A percentile compares a stretch with the other conserved stretches of the same genome.
phyloP scores from a whole-genome alignment of 1,140 invertebrate species.

The Papilio polyxenes region DNA sequence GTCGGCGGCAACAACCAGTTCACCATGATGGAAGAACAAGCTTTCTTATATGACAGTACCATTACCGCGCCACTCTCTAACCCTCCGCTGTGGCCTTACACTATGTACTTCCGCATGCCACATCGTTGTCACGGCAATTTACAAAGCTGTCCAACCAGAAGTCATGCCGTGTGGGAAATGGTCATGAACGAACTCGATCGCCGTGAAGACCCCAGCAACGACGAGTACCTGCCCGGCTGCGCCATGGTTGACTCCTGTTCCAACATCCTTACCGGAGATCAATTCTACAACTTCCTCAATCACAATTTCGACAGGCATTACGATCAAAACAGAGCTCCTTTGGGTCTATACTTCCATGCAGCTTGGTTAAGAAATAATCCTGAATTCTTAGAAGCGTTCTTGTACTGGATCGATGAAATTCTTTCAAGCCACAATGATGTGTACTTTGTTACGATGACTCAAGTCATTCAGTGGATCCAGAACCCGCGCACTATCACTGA shows the following conservation, averaged over 20 bases:
- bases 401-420: conserved; percentile 97
- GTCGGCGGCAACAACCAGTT: conserved; percentile 98
- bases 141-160: conserved; percentile 95
- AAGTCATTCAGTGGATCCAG: conserved; percentile 98
- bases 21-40: conserved; percentile 98
- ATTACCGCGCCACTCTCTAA: conserved; percentile 96
- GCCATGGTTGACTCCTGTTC: conserved; percentile 98
- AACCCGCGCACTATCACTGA: conserved; percentile 92
- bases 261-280: conserved; percentile 95
- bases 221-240: conserved; percentile 95
- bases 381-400: conserved; percentile 95
- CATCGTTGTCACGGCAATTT: conserved; percentile 96
- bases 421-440: conserved; percentile 93
- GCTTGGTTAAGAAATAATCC: conserved; percentile 97
- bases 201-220: conserved; percentile 93
- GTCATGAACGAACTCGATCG: conserved; percentile 98
- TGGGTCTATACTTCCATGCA: conserved; percentile 97
- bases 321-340: conserved; percentile 94
- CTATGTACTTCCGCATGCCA: conserved; percentile 98
- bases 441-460: conserved; percentile 98
- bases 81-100: conserved; percentile 97
- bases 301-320: conserved; percentile 98
- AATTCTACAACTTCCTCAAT: conserved; percentile 97
- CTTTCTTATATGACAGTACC: conserved; percentile 97
- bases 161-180: conserved; percentile 98